These are phyloP conservation scores for Acanthosepion lycidas DNA, from an alignment of 2,888 invertebrate genomes.

Conservation along the genomic window DNA sequence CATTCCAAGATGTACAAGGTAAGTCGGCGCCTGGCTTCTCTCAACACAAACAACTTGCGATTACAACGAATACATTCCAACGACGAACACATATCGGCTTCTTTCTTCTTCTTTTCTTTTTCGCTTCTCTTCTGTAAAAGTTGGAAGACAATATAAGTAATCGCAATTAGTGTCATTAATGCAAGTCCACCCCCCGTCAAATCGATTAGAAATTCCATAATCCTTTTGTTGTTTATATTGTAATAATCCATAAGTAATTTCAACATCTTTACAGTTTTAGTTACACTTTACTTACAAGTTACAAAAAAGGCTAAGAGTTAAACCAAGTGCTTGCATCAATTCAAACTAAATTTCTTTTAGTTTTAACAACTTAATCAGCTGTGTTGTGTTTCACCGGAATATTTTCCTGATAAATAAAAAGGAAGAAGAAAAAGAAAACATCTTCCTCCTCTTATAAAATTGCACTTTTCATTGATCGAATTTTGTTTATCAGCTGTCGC, in stretches of 20 bases:
- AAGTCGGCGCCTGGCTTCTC: slow-evolving; percentile 38
- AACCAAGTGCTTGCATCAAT: no score
- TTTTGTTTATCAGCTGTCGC: neutral
- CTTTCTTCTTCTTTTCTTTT: neutral
- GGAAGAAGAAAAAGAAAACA: neutral
- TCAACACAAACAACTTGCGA: neutral
- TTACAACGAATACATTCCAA: slow-evolving; percentile 36
- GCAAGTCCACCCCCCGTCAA: neutral
- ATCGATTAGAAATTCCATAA: neutral
- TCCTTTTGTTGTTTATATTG: neutral
- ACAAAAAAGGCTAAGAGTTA: neutral
- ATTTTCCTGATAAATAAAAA: neutral
- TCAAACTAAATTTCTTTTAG: neutral
- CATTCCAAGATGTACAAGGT: neutral
- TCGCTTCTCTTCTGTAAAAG: neutral
- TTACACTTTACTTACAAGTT: neutral
- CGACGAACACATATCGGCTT: neutral
- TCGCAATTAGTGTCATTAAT: neutral
- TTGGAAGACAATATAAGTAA: neutral
- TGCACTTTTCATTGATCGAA: neutral
- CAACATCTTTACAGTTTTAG: neutral
- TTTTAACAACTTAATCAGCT: neutral
- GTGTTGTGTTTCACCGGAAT: neutral
- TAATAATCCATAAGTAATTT: neutral
- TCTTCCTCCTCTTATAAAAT: neutral